Percentiles rank a stretch among this genome's conserved stretches.
phyloP scores from a whole-genome alignment of 1,140 invertebrate species.

The Drosophila sp. region DNA sequence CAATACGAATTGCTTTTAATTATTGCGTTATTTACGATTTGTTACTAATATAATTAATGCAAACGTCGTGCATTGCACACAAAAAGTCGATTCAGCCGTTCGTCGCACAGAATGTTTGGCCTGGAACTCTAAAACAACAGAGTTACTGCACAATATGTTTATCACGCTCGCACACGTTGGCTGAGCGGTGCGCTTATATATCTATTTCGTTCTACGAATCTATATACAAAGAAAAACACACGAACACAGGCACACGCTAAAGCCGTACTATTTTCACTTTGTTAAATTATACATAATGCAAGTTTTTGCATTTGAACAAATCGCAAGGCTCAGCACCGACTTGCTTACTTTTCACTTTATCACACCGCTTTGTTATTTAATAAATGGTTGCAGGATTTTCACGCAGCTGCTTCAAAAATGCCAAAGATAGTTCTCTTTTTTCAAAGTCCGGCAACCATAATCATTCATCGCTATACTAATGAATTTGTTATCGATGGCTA shows the following conservation, averaged over 20 bases:
- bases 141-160: conserved; percentile 54
- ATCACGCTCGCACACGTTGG: conserved; percentile 59
- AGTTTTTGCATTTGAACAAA: conserved; percentile 25
- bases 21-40: conserved; percentile 57
- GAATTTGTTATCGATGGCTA: conserved; percentile 2
- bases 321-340: conserved; percentile 9
- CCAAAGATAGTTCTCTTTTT: no score
- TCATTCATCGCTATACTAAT: conserved; percentile 3
- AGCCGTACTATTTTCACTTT: conserved; percentile 79
- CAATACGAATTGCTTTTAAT: conserved; percentile 23
- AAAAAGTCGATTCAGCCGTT: conserved; percentile 78
- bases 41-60: conserved; percentile 70
- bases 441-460: conserved; percentile 46
- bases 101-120: conserved; percentile 70
- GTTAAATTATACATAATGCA: conserved; percentile 36
- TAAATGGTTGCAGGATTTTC: conserved; percentile 58
- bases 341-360: conserved; percentile 66
- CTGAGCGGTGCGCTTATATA: conserved; percentile 37
- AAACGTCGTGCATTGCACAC: conserved; percentile 62
- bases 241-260: conserved; percentile 52
- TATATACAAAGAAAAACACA: conserved; percentile 79
- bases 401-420: conserved; percentile 55
- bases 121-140: conserved; percentile 78
- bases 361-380: conserved; percentile 38
- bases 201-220: conserved; percentile 62